Evolutionary conservation across 2,113 vertebrate species (phyloP).

Genomic region (Oryzias curvinotus): DNA sequence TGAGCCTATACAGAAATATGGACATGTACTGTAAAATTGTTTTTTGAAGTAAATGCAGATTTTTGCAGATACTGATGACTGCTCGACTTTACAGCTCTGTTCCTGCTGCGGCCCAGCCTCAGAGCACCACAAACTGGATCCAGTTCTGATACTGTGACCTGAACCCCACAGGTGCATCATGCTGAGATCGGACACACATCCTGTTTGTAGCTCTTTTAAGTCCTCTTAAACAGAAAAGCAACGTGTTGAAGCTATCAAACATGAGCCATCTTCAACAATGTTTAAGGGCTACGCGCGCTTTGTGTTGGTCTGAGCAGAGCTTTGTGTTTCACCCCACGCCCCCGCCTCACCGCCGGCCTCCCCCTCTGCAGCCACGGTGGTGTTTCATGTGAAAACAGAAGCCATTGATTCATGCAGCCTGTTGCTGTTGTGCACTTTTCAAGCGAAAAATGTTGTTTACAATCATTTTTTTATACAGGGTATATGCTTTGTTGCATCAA

Average conservation of each 20-base stretch:
- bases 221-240: slow-evolving; percentile 14
- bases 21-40: too few species aligned
- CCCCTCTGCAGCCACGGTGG: slow-evolving; percentile 29
- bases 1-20: too few species aligned
- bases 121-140: slow-evolving; percentile 84
- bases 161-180: too few species aligned
- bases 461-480: background rate
- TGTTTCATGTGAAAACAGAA: background rate
- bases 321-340: background rate
- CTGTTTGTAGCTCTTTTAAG: background rate
- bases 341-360: too few species aligned
- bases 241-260: slow-evolving; percentile 35
- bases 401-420: background rate
- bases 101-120: slow-evolving; percentile 69
- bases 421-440: background rate
- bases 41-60: background rate
- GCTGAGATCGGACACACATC: too few species aligned
- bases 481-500: too few species aligned
- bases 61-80: background rate
- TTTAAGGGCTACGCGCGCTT: slow-evolving; percentile 59
- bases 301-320: slow-evolving; percentile 8
- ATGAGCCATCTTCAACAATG: slow-evolving; percentile 31
- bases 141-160: slow-evolving; percentile 78
- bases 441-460: background rate
- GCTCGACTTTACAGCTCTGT: slow-evolving; percentile 42